Evolutionary conservation across 1,140 invertebrate genomes (phyloP).

Genomic region (Neuroterus valhalla): DNA sequence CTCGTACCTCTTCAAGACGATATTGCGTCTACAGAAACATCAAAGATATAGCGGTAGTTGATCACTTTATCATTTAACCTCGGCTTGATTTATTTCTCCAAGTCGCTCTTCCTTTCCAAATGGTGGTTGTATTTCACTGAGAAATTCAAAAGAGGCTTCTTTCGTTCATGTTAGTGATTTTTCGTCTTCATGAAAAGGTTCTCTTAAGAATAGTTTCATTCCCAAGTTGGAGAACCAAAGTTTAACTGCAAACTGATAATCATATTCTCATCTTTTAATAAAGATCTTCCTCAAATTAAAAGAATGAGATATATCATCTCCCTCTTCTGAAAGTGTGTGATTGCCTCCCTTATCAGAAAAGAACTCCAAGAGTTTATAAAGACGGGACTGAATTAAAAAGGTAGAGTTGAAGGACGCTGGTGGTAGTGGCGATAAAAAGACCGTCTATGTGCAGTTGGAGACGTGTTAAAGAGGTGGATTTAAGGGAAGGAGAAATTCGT

Average conservation of each 20-base stretch:
- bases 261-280: no score
- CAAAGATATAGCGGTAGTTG: constrained; percentile 13
- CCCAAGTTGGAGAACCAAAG: no score
- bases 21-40: background rate
- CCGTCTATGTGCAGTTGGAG: background rate
- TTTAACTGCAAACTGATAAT: no score
- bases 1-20: constrained; percentile 13
- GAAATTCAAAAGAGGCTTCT: background rate
- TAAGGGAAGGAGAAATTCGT: background rate
- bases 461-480: background rate
- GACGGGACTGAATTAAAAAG: constrained; percentile 8
- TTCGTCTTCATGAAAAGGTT: no score
- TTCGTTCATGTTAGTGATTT: no score
- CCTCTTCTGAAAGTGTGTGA: background rate
- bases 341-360: background rate
- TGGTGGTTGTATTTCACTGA: background rate
- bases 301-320: background rate
- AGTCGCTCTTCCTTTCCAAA: background rate
- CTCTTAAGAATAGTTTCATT: no score
- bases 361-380: background rate
- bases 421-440: background rate
- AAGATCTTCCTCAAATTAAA: background rate
- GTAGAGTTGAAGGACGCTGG: background rate
- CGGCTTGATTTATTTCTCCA: background rate
- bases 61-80: constrained; percentile 18